Evolutionary conservation across 2,797 vertebrate genomes (phyloP).

Genomic region (Peromyscus aztecus): DNA sequence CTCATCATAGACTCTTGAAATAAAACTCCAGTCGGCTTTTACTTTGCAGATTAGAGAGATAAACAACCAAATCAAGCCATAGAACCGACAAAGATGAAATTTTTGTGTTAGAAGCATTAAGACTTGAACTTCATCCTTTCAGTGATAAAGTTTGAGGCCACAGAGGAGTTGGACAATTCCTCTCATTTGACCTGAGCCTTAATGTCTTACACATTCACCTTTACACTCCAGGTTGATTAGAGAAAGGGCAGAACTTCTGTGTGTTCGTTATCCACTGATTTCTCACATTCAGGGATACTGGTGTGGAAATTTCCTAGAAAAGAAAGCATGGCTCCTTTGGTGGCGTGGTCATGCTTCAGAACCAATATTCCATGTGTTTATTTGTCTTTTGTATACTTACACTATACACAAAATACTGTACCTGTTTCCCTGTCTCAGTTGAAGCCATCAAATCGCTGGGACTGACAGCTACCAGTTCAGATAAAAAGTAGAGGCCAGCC

Average conservation of each 20-base stretch:
- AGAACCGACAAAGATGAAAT: neutral
- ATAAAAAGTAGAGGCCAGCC: neutral
- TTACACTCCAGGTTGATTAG: neutral
- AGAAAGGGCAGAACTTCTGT: neutral
- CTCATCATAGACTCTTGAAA: neutral
- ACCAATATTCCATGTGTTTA: neutral
- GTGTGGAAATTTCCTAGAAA: neutral
- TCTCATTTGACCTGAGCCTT: neutral
- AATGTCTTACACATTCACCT: neutral
- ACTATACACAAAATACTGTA: neutral
- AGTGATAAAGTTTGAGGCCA: neutral
- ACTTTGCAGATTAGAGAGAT: conserved; percentile 42
- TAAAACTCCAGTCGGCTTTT: neutral
- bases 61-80: neutral
- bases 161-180: neutral
- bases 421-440: neutral
- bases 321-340: neutral
- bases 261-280: neutral
- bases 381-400: neutral
- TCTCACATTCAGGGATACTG: neutral
- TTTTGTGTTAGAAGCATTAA: neutral
- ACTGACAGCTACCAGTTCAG: neutral
- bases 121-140: conserved; percentile 11
- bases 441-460: neutral
- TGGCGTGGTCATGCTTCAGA: neutral